Evolutionary conservation across 2,888 invertebrate genomes (phyloP), one percentile per base, ranked within the genome.

Genomic region (Argyresthia goedartella): DNA sequence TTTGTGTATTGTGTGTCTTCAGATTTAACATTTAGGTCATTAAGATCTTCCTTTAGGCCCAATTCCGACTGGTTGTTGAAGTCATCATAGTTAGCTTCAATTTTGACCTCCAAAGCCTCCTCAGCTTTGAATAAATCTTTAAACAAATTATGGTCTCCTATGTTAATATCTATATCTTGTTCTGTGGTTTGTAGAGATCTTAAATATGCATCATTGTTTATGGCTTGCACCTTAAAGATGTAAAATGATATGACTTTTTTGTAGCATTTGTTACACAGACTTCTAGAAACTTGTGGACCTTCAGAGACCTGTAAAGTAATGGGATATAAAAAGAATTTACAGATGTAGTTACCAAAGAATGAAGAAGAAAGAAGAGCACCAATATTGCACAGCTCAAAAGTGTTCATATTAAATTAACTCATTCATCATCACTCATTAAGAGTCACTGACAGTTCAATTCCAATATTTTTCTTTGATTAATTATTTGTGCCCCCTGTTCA

Each of bases 251-350:
- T 49, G 34, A 79, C 64, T 62, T 75, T 79, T 52, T 57, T 68
- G 56, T 62, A 76, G 59, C 84, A 84, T 61, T 73, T 69, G 52
- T 61, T 46, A 64, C 84, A 84, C 45, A 82, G 54, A 46, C 55
- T 66, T 71, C 33, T 69, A 61, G 45, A 71, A 61, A 53, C 64
- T 51, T 13, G 57, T 54, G 14, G 81, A 59, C 81, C 81, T 53
- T 14, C 69, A 64, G 54, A 4, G 52, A 48, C 25, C 51, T 25
- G 49, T 52, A 9, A 53, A 48, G 57, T 41, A 49, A 36, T 7
- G 35, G 25, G 45, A 34, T 45, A 35, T 1, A 52, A 46, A 8
- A 49, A 46, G 14, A 51, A 53, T 62, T 59, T 25, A 2, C n/a
- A n/a, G n/a, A n/a, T 25, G 25, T 59, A 47, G 4, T 33, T 33